These are phyloP conservation scores for Sebastes umbrosus DNA, from an alignment of 2,797 vertebrate genomes.

Conservation along the genomic window DNA sequence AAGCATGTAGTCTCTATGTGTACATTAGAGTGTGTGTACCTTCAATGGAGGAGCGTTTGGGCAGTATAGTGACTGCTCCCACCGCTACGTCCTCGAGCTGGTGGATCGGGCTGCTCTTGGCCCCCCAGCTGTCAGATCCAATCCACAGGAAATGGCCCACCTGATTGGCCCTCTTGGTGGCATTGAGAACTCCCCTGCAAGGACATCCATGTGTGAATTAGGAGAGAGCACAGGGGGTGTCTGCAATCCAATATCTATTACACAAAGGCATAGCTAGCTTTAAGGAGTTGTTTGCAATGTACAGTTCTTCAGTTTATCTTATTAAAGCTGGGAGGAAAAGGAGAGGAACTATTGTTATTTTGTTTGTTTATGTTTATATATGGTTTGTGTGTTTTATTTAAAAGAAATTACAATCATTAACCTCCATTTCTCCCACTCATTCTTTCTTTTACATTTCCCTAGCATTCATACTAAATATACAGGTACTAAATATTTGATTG, in stretches of 20 bases:
- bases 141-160: constrained; percentile 96
- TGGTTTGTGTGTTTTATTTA: background rate
- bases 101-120: constrained; percentile 88
- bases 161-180: constrained; percentile 91
- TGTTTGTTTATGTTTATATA: background rate
- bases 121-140: constrained; percentile 96
- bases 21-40: constrained; percentile 75
- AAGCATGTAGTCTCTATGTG: background rate
- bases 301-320: background rate
- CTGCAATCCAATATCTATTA: constrained; percentile 42
- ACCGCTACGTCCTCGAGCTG: constrained; percentile 91
- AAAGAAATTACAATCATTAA: background rate
- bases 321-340: background rate
- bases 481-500: constrained; percentile 52
- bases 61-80: constrained; percentile 93
- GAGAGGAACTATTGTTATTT: background rate
- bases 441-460: background rate
- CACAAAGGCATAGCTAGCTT: constrained; percentile 26
- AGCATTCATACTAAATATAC: constrained; percentile 30
- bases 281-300: constrained; percentile 13
- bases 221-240: constrained; percentile 20
- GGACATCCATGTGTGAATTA: constrained; percentile 51
- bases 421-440: background rate
- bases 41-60: constrained; percentile 92
- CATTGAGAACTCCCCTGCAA: constrained; percentile 91